These are phyloP conservation scores for Calcarius lapponicus DNA, from an alignment of 2,797 vertebrate genomes.

Conservation along the genomic window DNA sequence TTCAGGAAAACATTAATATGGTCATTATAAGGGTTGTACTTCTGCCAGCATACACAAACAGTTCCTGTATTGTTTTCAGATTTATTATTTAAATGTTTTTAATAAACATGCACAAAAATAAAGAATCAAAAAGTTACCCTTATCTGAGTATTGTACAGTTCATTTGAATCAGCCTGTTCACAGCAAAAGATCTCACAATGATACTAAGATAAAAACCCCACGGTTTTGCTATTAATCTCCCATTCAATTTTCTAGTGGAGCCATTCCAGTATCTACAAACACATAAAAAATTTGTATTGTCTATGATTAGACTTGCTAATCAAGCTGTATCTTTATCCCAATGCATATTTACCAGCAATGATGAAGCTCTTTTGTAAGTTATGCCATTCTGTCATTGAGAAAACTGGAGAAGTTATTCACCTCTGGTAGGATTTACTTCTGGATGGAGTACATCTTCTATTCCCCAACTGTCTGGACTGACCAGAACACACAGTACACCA, in stretches of 20 bases:
- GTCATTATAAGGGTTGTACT: background rate
- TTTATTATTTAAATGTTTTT: background rate
- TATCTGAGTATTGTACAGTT: background rate
- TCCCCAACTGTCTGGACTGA: background rate
- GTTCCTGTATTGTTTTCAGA: background rate
- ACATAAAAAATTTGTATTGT: background rate
- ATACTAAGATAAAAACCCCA: background rate
- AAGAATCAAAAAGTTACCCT: background rate
- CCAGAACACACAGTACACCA: background rate
- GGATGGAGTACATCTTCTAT: background rate
- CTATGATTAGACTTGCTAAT: slow-evolving; percentile 5
- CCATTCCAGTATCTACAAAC: background rate
- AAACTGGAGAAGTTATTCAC: background rate
- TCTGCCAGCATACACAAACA: background rate
- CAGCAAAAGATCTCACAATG: background rate
- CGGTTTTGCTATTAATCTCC: background rate
- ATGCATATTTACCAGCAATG: background rate
- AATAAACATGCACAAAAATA: background rate
- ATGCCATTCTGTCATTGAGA: background rate
- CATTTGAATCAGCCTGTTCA: background rate
- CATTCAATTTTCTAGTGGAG: background rate
- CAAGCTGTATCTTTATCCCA: background rate
- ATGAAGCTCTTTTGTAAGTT: background rate
- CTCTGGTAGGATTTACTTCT: background rate
- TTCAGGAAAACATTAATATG: background rate